Conservation (phyloP, 2,113 vertebrate species). For the Ascaphus truei region DNA sequence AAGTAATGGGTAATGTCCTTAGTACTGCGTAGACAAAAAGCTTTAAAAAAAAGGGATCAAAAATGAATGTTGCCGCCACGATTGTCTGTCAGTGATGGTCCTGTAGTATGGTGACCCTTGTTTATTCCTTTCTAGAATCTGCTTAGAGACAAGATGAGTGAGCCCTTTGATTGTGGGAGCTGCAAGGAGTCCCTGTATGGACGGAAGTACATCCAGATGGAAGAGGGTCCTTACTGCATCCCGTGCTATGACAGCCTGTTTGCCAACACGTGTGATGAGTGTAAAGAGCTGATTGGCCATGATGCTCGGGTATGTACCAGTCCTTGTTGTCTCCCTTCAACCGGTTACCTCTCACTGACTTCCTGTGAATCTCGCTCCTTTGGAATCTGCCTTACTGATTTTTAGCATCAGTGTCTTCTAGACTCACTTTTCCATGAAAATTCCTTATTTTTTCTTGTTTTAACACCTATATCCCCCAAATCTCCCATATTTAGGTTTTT, state of each 20-base stretch:
- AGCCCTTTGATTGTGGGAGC: constrained; percentile 90
- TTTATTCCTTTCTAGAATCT: neutral
- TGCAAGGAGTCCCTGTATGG: constrained; percentile 95
- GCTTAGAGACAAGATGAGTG: constrained; percentile 68
- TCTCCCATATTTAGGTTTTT: no score
- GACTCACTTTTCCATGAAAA: no score
- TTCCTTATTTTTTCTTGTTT: no score
- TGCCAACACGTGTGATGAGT: constrained; percentile 94
- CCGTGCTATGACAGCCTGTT: constrained; percentile 94
- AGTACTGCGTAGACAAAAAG: neutral
- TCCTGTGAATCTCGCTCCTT: no score
- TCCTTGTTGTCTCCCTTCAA: no score
- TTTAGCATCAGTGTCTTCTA: no score
- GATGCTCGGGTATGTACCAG: constrained; percentile 80
- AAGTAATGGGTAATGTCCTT: neutral
- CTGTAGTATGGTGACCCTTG: neutral
- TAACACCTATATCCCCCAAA: no score
- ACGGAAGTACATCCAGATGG: constrained; percentile 95
- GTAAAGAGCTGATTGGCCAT: constrained; percentile 94
- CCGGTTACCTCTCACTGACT: no score
- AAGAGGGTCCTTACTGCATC: constrained; percentile 89
- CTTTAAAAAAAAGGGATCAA: no score
- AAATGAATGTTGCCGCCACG: neutral
- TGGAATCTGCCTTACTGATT: no score
- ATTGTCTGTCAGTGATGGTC: no score